These are phyloP conservation scores for Burhinus bistriatus DNA, from an alignment of 2,113 vertebrate genomes.

Conservation along the genomic window DNA sequence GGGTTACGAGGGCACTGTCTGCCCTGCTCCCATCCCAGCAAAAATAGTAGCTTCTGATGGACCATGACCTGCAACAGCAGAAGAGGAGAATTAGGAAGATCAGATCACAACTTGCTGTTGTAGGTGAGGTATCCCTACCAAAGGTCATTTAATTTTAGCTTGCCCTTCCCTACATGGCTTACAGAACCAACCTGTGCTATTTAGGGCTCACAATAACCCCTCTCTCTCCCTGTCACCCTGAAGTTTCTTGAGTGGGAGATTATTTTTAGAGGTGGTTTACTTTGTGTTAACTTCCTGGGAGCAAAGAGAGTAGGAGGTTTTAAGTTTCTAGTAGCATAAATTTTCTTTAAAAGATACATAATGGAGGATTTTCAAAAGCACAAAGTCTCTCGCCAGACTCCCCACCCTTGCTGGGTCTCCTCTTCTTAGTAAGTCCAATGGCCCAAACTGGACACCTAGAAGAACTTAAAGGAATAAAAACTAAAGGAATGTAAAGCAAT, in stretches of 20 bases:
- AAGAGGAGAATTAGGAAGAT: slow-evolving; percentile 52
- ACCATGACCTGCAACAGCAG: neutral
- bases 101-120: neutral
- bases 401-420: neutral
- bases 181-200: neutral
- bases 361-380: neutral
- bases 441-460: neutral
- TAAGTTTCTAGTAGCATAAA: neutral
- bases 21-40: neutral
- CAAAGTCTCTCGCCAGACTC: neutral
- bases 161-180: neutral
- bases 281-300: neutral
- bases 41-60: neutral
- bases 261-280: neutral
- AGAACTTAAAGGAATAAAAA: neutral
- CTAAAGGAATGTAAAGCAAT: neutral
- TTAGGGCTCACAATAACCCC: neutral
- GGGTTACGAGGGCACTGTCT: neutral
- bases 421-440: neutral
- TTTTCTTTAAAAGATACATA: neutral
- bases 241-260: neutral
- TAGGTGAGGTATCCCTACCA: slow-evolving; percentile 4
- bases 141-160: slow-evolving; percentile 50
- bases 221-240: neutral
- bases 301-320: neutral